These are phyloP conservation scores for Cheilosia impressa DNA, from an alignment of 2,888 invertebrate species.

Conservation along the genomic window DNA sequence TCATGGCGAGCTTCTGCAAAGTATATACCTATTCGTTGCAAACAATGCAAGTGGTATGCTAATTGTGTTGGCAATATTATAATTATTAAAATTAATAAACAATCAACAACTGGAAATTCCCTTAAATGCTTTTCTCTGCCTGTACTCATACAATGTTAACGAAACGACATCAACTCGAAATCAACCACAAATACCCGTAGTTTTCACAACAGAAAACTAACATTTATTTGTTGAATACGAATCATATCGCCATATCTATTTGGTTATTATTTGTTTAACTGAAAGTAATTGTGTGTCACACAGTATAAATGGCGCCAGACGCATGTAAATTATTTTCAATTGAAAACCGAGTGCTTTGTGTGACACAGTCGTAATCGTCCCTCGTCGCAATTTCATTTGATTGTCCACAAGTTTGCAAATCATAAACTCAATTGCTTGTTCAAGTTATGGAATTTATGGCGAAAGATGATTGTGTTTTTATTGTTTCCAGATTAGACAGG, in stretches of 20 bases:
- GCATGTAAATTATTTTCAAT: slow-evolving; percentile 69
- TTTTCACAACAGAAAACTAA: background rate
- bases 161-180: background rate
- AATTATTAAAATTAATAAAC: background rate
- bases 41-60: slow-evolving; percentile 30
- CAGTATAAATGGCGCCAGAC: slow-evolving; percentile 47
- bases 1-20: slow-evolving; percentile 6
- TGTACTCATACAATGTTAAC: background rate
- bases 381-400: slow-evolving; percentile 39
- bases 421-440: slow-evolving; percentile 65
- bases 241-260: slow-evolving; percentile 1
- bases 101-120: slow-evolving; percentile 3
- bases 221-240: slow-evolving; percentile 3
- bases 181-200: background rate
- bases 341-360: slow-evolving; percentile 47
- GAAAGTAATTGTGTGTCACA: slow-evolving; percentile 16
- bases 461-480: slow-evolving; percentile 51
- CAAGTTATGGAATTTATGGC: slow-evolving; percentile 55
- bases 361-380: background rate
- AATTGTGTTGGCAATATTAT: background rate
- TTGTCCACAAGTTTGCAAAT: slow-evolving; percentile 44
- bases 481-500: slow-evolving; percentile 50
- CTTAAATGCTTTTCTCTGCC: background rate
- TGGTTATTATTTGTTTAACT: slow-evolving; percentile 13
- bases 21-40: slow-evolving; percentile 2